Percentiles rank a stretch among this genome's conserved stretches.
Conservation (phyloP, 2,797 vertebrate species). For the Peromyscus aztecus region DNA sequence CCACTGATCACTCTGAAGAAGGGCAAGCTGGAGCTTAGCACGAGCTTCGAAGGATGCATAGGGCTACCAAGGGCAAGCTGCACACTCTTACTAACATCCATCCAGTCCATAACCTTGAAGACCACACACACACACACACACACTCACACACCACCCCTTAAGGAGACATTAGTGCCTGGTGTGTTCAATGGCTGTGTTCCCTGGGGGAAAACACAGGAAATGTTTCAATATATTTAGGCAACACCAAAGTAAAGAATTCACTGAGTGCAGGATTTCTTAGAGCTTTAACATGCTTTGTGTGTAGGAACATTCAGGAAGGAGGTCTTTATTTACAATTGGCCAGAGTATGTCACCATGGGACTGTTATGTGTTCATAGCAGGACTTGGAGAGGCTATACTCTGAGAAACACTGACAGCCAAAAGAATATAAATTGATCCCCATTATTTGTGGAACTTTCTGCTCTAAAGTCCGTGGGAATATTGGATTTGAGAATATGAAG, state of each 20-base stretch:
- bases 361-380: not conserved
- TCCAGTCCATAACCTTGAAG: fast-evolving
- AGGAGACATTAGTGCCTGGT: not conserved
- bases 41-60: not conserved
- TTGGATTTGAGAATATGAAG: not conserved
- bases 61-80: fast-evolving
- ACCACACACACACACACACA: not conserved
- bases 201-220: not conserved
- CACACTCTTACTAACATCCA: not conserved
- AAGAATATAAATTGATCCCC: no score
- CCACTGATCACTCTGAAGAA: not conserved
- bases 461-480: not conserved
- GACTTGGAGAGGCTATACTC: fast-evolving
- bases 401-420: not conserved
- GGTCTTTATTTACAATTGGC: fast-evolving
- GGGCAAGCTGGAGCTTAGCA: no score
- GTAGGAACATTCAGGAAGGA: not conserved
- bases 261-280: not conserved
- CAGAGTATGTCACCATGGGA: no score
- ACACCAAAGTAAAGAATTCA: not conserved
- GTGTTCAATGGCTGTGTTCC: not conserved
- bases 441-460: fast-evolving
- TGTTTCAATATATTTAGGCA: not conserved
- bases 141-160: not conserved
- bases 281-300: not conserved